Base-by-base conservation (phyloP, 2,797 vertebrate genomes). In the Coracias cyanogaster region DNA sequence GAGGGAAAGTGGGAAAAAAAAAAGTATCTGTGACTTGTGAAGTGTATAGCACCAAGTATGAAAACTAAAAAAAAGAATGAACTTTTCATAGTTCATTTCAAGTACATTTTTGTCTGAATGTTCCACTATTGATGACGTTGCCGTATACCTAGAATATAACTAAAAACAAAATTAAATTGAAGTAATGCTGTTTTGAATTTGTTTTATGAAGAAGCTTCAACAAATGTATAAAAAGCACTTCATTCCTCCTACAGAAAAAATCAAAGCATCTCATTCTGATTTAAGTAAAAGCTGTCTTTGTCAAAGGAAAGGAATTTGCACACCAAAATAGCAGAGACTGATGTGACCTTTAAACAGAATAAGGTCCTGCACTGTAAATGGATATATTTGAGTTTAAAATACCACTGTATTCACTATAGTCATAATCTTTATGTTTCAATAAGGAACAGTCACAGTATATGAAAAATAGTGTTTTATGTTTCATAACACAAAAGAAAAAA, bases 181-280 rank as follows among this genome's bases (percentile, higher is more conserved):
- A 77, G 13, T 35, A 7, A 55, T 57, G 28, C 3, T 49, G 15
- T 64, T 70, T 90, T 86, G 39, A 82, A 62, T 57, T 61, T 52
- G 85, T 62, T 16, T 9, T 67, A 29, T 10, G 5, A 74, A 43
- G 52, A 57, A 33, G 4, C 25, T 78, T 66, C 52, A 77, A 55
- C 4, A 86, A 76, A 55, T 0, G 1, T 46, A 52, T 9, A 84
- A 5, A 74, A 49, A 69, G 3, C 3, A 0, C 2, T 5, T 67
- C 8, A 64, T 64, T 79, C 5, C 3, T 8, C 22, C 29, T 49
- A 61, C 17, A 54, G 28, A 4, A 80, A 80, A 86, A 71, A 35
- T 39, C 39, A 64, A 77, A 61, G 1, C 2, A 39, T 48, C 18
- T 51, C 21, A 48, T 28, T 72, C 39, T 41, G n/a, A 82, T 67